Percentiles rank a stretch among this genome's conserved stretches.
Conservation (phyloP, 2,113 vertebrate species). For the Cacatua alba region DNA sequence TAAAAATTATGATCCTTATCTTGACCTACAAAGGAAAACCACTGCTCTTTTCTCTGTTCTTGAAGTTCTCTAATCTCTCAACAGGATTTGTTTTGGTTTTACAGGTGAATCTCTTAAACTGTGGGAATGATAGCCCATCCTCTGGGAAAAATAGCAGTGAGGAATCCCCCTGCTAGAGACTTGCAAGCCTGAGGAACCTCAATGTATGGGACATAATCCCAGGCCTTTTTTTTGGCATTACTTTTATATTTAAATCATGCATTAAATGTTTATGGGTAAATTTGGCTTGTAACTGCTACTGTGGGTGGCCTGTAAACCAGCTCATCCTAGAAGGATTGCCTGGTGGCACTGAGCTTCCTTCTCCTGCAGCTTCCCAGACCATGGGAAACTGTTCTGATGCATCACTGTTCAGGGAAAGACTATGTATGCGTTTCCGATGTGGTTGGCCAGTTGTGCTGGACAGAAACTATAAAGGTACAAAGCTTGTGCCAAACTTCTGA, state of each 20-base stretch:
- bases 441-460: not conserved
- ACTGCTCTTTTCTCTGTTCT: not conserved
- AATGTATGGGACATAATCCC: not conserved
- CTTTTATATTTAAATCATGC: not conserved
- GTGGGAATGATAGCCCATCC: not conserved
- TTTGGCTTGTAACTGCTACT: not conserved
- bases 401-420: not conserved
- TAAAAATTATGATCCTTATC: conserved; percentile 23
- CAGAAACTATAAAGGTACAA: not conserved
- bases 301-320: not conserved
- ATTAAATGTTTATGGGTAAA: not conserved
- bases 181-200: not conserved
- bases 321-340: not conserved
- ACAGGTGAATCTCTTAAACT: not conserved
- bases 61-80: not conserved
- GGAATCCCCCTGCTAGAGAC: not conserved
- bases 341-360: not conserved
- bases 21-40: conserved; percentile 1
- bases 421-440: not conserved
- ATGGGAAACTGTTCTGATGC: not conserved
- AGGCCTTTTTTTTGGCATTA: not conserved
- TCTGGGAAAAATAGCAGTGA: not conserved
- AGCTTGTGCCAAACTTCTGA: not conserved
- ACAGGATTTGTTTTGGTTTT: not conserved
- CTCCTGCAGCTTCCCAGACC: not conserved